These are phyloP conservation scores for Camptogramma bilineatum DNA, from an alignment of 2,888 invertebrate species.

Conservation along the genomic window DNA sequence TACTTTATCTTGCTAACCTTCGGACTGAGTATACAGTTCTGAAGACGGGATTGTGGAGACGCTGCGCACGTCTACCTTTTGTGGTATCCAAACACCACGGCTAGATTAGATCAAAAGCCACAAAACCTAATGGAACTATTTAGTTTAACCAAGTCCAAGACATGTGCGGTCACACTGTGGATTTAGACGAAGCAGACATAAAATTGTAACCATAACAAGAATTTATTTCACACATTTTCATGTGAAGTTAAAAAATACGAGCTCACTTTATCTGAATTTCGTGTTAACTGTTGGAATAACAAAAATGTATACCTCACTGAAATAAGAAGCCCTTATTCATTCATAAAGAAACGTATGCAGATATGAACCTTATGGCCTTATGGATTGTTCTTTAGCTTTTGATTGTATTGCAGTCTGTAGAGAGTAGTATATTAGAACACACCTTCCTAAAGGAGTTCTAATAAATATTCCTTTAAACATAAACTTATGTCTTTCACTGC, in stretches of 20 bases:
- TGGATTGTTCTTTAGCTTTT: too few relatives aligned
- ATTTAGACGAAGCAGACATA: conserved; percentile 26
- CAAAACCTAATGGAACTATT: conserved; percentile 35
- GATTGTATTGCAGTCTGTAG: too few relatives aligned
- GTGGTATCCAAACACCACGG: not conserved
- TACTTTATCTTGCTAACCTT: conserved; percentile 8
- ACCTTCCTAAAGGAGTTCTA: too few relatives aligned
- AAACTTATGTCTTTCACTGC: too few relatives aligned
- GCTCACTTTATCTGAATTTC: conserved; percentile 44
- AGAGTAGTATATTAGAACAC: too few relatives aligned
- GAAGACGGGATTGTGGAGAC: not conserved
- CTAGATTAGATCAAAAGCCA: conserved; percentile 20
- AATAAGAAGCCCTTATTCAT: too few relatives aligned
- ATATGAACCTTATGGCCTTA: too few relatives aligned
- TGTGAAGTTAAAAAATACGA: conserved; percentile 43
- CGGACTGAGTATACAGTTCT: conserved; percentile 8
- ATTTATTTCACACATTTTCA: conserved; percentile 9
- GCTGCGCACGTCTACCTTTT: conserved; percentile 8
- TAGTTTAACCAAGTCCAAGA: conserved; percentile 45
- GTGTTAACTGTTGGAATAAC: too few relatives aligned
- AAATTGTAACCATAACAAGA: not conserved
- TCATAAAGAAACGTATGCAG: too few relatives aligned
- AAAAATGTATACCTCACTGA: too few relatives aligned
- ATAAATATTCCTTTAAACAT: too few relatives aligned
- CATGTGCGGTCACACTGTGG: conserved; percentile 46